phyloP scores from a whole-genome alignment of 2,797 vertebrate genomes.

The Hafferia zeledoni region DNA sequence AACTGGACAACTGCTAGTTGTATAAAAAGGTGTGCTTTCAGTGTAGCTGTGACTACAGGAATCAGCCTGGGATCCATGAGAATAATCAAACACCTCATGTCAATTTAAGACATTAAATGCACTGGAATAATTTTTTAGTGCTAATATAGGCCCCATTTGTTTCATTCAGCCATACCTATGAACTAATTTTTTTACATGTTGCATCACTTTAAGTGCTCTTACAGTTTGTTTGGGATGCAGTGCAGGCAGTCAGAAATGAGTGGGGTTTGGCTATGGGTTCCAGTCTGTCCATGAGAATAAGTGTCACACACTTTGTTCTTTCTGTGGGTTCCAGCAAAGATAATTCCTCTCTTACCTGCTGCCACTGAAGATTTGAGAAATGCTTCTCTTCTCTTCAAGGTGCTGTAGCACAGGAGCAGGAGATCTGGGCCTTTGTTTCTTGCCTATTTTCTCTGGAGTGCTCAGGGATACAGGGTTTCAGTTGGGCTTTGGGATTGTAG shows the following conservation, averaged over 20 bases:
- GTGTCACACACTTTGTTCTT: fast-evolving
- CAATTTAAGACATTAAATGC: neutral
- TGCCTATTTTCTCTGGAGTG: neutral
- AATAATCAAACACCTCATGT: neutral
- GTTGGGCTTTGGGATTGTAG: neutral
- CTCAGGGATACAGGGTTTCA: neutral
- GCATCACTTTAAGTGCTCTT: neutral
- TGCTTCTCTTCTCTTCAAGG: neutral
- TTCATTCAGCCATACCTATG: neutral
- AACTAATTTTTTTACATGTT: neutral
- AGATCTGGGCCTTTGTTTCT: neutral
- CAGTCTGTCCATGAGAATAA: neutral
- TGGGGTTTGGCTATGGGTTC: neutral
- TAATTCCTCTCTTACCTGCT: neutral
- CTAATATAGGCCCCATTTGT: neutral
- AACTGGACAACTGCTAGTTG: neutral
- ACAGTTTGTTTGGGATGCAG: neutral
- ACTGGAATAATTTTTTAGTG: neutral
- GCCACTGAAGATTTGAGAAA: neutral
- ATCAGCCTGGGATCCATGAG: neutral
- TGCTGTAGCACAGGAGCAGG: neutral
- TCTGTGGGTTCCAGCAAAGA: neutral
- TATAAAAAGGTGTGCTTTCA: neutral
- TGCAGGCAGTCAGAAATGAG: neutral
- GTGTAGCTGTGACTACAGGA: slow-evolving; percentile 39